Evolutionary conservation across 2,888 invertebrate genomes (phyloP).

Genomic region (Hypsopygia costalis): DNA sequence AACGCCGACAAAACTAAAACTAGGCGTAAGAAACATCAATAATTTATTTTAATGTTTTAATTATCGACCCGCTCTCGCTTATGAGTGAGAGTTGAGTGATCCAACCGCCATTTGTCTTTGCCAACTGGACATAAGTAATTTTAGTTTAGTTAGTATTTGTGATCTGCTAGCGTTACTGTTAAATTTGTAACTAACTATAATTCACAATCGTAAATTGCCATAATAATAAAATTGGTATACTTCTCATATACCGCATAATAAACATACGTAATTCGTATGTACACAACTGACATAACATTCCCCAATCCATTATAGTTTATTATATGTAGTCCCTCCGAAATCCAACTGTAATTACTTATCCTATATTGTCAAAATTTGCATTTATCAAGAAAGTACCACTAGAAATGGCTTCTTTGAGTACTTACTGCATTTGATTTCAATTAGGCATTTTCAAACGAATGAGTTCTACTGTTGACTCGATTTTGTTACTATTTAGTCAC

Average conservation of each 20-base stretch:
- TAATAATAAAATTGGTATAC: constrained; percentile 59
- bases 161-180: constrained; percentile 76
- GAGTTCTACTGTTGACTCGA: constrained; percentile 50
- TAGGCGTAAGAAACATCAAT: constrained; percentile 76
- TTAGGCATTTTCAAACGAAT: constrained; percentile 47
- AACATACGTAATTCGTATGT: constrained; percentile 27
- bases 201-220: constrained; percentile 72
- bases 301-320: constrained; percentile 39
- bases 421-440: constrained; percentile 44
- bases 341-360: constrained; percentile 26
- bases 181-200: constrained; percentile 62
- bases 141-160: constrained; percentile 70
- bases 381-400: constrained; percentile 41
- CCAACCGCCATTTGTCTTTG: constrained; percentile 75
- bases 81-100: constrained; percentile 63
- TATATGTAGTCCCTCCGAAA: constrained; percentile 65
- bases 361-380: constrained; percentile 39
- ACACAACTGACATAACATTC: constrained; percentile 29
- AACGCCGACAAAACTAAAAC: constrained; percentile 82
- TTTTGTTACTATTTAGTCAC: constrained; percentile 70
- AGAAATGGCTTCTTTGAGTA: constrained; percentile 39
- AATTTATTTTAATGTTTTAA: constrained; percentile 43
- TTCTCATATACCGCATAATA: constrained; percentile 42
- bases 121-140: constrained; percentile 72
- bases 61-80: constrained; percentile 61